Evolutionary conservation across 2,888 invertebrate genomes (phyloP).

Genomic region (Ennomos erosarius): DNA sequence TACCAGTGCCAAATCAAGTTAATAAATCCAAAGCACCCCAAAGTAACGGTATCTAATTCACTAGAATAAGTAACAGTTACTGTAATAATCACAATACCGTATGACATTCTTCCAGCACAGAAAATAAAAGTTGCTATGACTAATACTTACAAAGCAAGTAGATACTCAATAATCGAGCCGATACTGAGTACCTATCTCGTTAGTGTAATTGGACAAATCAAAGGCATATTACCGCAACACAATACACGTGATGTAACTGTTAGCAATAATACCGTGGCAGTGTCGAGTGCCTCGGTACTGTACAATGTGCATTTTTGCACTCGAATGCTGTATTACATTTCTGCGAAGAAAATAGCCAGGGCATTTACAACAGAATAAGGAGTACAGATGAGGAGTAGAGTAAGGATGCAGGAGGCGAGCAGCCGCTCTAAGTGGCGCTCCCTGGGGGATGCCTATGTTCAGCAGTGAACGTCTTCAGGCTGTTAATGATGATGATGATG

Average conservation of each 20-base stretch:
- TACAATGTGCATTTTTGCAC: background rate
- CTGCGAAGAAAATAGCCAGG: no score
- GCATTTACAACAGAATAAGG: no score
- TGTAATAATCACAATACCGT: background rate
- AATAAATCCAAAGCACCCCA: background rate
- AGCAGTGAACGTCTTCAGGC: no score
- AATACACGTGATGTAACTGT: slow-evolving; percentile 30
- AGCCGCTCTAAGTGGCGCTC: no score
- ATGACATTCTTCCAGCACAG: no score
- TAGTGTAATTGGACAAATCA: slow-evolving; percentile 44
- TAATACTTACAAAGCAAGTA: slow-evolving; percentile 12
- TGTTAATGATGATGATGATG: no score
- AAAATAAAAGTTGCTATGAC: slow-evolving; percentile 10
- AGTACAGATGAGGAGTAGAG: no score
- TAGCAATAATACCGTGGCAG: slow-evolving; percentile 11
- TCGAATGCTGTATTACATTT: no score
- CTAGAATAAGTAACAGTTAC: slow-evolving; percentile 27
- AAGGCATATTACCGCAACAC: slow-evolving; percentile 34
- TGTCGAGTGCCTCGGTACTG: slow-evolving; percentile 3
- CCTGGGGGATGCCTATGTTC: no score
- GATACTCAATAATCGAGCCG: slow-evolving; percentile 31
- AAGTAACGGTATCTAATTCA: no score
- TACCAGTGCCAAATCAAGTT: no score
- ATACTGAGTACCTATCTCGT: slow-evolving; percentile 38
- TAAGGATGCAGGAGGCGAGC: no score